These are phyloP conservation scores for Drosophila imparisetae DNA, from an alignment of 2,888 invertebrate genomes.

Conservation along the genomic window DNA sequence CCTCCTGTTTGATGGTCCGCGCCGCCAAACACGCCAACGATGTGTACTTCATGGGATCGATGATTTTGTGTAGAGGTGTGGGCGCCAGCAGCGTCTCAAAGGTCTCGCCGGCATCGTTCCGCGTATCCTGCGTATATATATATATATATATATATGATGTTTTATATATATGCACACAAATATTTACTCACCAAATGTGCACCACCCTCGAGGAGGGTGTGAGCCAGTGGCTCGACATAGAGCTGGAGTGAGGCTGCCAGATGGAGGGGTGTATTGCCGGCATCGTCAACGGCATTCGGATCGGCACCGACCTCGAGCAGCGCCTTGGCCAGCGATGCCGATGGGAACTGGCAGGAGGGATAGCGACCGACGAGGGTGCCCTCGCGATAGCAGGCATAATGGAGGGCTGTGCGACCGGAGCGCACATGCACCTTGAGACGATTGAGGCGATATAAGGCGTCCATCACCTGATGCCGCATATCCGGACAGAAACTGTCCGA, in stretches of 20 bases:
- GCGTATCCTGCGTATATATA: conserved; percentile 85
- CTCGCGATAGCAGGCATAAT: conserved; percentile 93
- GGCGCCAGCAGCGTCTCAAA: conserved; percentile 89
- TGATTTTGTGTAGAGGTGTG: conserved; percentile 88
- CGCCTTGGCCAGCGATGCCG: conserved; percentile 89
- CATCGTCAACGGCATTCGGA: conserved; percentile 91
- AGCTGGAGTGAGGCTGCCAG: conserved; percentile 91
- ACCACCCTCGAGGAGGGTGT: conserved; percentile 90
- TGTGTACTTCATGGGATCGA: conserved; percentile 91
- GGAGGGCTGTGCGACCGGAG: conserved; percentile 89
- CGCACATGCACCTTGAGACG: conserved; percentile 88
- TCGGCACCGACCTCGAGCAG: conserved; percentile 93
- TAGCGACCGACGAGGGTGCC: conserved; percentile 89
- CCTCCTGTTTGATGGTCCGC: conserved; percentile 90
- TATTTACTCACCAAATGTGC: conserved; percentile 86
- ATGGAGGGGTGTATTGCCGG: conserved; percentile 95
- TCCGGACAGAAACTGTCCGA: conserved; percentile 86
- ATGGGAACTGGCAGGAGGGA: conserved; percentile 90
- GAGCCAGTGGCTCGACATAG: conserved; percentile 89
- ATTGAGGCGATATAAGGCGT: conserved; percentile 91
- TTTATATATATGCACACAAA: background rate
- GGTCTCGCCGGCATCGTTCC: conserved; percentile 91
- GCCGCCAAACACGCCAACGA: conserved; percentile 95
- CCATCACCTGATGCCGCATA: conserved; percentile 87
- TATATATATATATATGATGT: background rate